Conservation (phyloP, 2,113 vertebrate species). For the Arvicanthis niloticus region DNA sequence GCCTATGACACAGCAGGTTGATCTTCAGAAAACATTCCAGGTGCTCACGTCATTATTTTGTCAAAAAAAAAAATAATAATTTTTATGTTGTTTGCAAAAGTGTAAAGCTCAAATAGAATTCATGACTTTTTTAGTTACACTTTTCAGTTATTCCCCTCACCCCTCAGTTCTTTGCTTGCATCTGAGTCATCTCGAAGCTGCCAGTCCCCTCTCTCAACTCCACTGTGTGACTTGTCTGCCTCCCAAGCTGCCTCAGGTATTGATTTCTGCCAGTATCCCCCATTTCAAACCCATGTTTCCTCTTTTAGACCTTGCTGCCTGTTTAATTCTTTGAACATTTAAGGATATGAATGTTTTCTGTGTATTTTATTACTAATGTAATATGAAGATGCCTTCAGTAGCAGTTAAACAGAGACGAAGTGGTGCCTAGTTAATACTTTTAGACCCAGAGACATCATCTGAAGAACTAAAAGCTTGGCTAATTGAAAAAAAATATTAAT, state of each 20-base stretch:
- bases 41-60: not conserved
- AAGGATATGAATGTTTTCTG: not conserved
- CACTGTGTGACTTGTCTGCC: not conserved
- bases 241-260: not conserved
- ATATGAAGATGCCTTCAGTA: not conserved
- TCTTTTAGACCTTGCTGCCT: not conserved
- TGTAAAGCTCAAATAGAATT: not conserved
- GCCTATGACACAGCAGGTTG: not conserved
- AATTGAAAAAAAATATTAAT: not conserved
- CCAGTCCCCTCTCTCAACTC: not conserved
- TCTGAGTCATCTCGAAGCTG: not conserved
- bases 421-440: not conserved
- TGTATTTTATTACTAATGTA: not conserved
- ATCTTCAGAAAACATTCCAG: not conserved
- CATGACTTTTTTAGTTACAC: not conserved
- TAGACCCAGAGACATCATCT: not conserved
- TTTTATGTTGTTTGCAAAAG: not conserved
- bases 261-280: not conserved
- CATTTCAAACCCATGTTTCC: not conserved
- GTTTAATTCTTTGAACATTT: not conserved
- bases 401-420: not conserved
- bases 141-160: not conserved
- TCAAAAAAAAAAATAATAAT: not conserved
- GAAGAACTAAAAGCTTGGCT: not conserved
- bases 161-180: not conserved